Evolutionary conservation across 30 jellyfish, hydroid and myxozoan species (phyloP).

Genomic region (Hydra vulgaris): DNA sequence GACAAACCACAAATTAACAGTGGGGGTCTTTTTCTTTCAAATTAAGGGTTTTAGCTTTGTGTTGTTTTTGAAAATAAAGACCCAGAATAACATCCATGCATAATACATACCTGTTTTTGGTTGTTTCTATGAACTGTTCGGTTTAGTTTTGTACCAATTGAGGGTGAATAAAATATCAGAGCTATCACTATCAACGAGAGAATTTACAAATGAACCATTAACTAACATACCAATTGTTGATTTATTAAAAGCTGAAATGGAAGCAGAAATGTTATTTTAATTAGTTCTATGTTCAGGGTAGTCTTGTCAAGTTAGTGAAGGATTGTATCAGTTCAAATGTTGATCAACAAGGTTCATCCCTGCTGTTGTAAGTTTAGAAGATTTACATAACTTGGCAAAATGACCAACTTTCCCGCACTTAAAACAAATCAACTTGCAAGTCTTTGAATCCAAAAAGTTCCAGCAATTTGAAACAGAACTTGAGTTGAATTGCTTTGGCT

Average conservation of each 20-base stretch:
- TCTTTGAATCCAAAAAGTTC: too few species aligned
- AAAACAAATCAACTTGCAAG: background rate
- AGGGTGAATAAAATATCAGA: slow-evolving; percentile 8
- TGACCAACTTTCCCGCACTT: background rate
- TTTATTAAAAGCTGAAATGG: background rate
- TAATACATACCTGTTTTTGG: background rate
- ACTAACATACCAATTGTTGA: slow-evolving; percentile 6
- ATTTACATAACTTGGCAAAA: background rate
- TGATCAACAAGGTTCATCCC: background rate
- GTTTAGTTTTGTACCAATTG: background rate
- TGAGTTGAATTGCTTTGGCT: too few species aligned
- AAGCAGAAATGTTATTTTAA: too few species aligned
- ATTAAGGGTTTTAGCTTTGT: too few species aligned
- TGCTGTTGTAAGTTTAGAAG: too few species aligned
- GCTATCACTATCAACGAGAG: slow-evolving; percentile 23
- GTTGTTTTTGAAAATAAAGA: slow-evolving; percentile 12
- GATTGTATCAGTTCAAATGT: background rate
- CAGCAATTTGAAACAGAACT: too few species aligned
- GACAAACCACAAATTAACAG: too few species aligned
- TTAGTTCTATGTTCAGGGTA: too few species aligned
- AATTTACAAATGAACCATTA: background rate
- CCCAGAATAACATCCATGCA: slow-evolving; percentile 21
- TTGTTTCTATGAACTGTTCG: background rate
- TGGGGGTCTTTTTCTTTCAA: too few species aligned
- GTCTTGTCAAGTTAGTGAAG: too few species aligned